Evolutionary conservation across 2,113 vertebrate species (phyloP), one percentile per base, ranked within the genome.

Genomic region (Azemiops feae): DNA sequence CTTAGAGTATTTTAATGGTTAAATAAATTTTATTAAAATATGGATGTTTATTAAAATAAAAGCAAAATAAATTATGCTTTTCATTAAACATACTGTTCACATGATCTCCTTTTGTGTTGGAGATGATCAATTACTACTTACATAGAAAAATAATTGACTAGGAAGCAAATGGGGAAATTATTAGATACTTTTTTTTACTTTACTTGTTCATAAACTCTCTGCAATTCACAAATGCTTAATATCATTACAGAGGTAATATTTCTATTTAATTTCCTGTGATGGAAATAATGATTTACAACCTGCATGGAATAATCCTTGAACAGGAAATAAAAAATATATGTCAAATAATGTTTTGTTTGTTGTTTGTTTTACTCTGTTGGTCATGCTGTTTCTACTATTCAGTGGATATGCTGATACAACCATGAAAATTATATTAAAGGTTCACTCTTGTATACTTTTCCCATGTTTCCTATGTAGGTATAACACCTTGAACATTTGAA

Each of bases 11-110:
- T 92, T 69, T 91, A 91, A 91, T 53, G 69, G 20, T 12, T 39
- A 27, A 25, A 81, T 64, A 5, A 25, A 30, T 87, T 93, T 93
- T 2, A 53, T 95, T 90, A 89, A 30, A 94, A 90, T 58, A 16
- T 50, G 93, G 57, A 92, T 6, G 54, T 34, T 74, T 53, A 64
- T 20, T 93, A 60, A 50, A 57, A 87, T 86, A 34, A 74, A 74
- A 34, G 2, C n/a, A 74, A 34, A 74, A 39, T 74, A 74, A 74
- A 74, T 34, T 34, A 74, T 74, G 64, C 12, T 34, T 74, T 39
- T 39, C n/a, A 34, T 74, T 74, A 74, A 74, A 20, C 14, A 74
- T n/a, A 39, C n/a, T 60, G 16, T 18, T 92, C 58, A 88, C 57
- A 43, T 92, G 81, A 53, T 60, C 1, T 50, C 4, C 9, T 88